Conservation (phyloP, 2,113 vertebrate genomes). For the Formicarius rufipectus region DNA sequence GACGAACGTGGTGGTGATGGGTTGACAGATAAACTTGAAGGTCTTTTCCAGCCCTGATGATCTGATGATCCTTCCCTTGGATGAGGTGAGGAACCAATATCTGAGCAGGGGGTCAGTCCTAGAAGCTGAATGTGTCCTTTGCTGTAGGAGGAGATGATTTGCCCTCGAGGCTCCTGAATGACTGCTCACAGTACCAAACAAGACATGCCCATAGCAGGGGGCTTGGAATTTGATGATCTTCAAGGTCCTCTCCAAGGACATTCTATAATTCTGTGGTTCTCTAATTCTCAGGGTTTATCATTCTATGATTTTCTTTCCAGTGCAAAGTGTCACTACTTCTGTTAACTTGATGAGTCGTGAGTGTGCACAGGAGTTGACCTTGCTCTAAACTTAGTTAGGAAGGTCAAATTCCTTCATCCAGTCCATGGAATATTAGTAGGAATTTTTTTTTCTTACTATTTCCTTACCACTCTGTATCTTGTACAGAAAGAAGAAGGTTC, state of each 20-base stretch:
- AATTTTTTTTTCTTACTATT: neutral
- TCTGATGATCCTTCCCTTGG: neutral
- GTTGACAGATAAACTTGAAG: neutral
- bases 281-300: neutral
- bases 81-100: neutral
- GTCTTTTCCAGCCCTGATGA: neutral
- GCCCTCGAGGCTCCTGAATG: neutral
- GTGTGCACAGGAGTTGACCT: neutral
- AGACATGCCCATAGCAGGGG: neutral
- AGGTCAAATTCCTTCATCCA: neutral
- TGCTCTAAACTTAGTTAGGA: neutral
- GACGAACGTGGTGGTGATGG: neutral
- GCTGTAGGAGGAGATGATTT: neutral
- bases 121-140: neutral
- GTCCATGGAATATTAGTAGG: neutral
- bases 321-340: neutral
- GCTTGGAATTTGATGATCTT: fast-evolving
- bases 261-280: neutral
- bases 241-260: neutral
- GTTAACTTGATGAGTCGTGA: neutral
- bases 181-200: fast-evolving
- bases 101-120: neutral
- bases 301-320: neutral
- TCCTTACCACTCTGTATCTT: neutral
- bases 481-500: neutral